These are phyloP conservation scores for Himalopsyche tibetana DNA, from an alignment of 2,888 invertebrate genomes.

Conservation along the genomic window DNA sequence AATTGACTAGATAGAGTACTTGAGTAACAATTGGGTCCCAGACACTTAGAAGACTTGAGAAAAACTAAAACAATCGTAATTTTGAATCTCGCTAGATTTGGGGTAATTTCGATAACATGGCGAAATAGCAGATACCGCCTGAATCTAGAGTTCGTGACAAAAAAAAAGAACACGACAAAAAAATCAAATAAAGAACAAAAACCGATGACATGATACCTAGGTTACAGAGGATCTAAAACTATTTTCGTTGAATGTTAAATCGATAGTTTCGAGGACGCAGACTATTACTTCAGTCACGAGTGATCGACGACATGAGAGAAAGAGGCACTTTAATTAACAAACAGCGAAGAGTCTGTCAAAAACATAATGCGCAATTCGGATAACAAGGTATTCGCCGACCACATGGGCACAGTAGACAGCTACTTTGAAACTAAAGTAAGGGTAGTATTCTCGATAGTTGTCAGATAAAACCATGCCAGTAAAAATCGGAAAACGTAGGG, in stretches of 20 bases:
- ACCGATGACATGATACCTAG: constrained; percentile 34
- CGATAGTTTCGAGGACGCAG: constrained; percentile 8
- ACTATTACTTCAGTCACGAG: not conserved
- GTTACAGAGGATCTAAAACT: not conserved
- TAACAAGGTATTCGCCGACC: constrained; percentile 72
- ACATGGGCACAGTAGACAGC: constrained; percentile 71
- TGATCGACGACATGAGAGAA: not conserved
- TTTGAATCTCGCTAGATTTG: not conserved
- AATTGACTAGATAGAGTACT: too few species aligned
- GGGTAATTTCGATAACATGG: not conserved
- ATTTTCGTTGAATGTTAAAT: constrained; percentile 39
- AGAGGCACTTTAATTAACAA: not conserved
- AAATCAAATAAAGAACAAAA: constrained; percentile 38
- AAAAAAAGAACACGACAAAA: not conserved
- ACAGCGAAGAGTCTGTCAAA: constrained; percentile 66
- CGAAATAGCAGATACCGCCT: not conserved
- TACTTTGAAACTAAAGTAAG: constrained; percentile 39
- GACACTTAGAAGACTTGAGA: too few species aligned
- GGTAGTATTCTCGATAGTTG: not conserved
- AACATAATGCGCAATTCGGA: constrained; percentile 75
- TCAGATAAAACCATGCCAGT: constrained; percentile 47
- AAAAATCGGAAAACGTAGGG: constrained; percentile 18
- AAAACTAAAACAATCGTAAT: not conserved
- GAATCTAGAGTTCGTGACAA: not conserved
- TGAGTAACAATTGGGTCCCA: too few species aligned